A percentile compares a stretch with the other conserved stretches of the same genome.
Evolutionary conservation across 2,888 invertebrate species (phyloP).

Genomic region (Bellardia bayeri): DNA sequence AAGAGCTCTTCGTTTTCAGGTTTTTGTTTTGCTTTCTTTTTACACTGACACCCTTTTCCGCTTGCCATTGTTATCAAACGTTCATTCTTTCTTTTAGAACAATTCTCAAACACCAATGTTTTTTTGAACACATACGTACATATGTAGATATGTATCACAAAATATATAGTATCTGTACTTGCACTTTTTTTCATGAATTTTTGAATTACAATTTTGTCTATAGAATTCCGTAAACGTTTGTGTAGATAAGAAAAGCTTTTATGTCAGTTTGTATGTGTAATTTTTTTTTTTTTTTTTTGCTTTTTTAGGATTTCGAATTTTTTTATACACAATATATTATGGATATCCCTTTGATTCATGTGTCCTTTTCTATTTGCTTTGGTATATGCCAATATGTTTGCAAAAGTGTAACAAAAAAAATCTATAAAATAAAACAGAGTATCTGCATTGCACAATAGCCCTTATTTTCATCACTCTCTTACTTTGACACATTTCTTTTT

Average conservation of each 20-base stretch:
- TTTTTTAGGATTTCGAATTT: conserved; percentile 12
- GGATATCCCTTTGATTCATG: conserved; percentile 21
- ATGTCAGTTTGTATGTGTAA: not conserved
- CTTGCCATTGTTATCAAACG: conserved; percentile 37
- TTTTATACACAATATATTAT: conserved; percentile 22
- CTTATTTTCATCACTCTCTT: conserved; percentile 56
- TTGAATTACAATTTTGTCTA: not conserved
- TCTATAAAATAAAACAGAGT: conserved; percentile 37
- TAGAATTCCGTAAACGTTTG: conserved; percentile 38
- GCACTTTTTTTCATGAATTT: conserved; percentile 1
- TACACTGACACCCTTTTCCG: conserved; percentile 29
- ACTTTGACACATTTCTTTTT: conserved; percentile 45
- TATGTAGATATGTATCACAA: not conserved
- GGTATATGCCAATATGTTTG: conserved; percentile 30
- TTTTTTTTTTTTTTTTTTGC: not conserved
- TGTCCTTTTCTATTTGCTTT: conserved; percentile 31
- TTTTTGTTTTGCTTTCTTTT: not conserved
- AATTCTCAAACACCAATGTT: conserved; percentile 25
- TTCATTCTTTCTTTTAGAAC: conserved; percentile 26
- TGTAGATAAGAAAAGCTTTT: conserved; percentile 54
- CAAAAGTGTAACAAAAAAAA: not conserved
- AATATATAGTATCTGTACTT: conserved; percentile 1
- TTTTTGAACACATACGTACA: not conserved
- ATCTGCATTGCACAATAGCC: conserved; percentile 65
- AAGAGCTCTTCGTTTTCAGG: conserved; percentile 9